phyloP scores from a whole-genome alignment of 2,797 vertebrate species.

The Florisuga fusca region DNA sequence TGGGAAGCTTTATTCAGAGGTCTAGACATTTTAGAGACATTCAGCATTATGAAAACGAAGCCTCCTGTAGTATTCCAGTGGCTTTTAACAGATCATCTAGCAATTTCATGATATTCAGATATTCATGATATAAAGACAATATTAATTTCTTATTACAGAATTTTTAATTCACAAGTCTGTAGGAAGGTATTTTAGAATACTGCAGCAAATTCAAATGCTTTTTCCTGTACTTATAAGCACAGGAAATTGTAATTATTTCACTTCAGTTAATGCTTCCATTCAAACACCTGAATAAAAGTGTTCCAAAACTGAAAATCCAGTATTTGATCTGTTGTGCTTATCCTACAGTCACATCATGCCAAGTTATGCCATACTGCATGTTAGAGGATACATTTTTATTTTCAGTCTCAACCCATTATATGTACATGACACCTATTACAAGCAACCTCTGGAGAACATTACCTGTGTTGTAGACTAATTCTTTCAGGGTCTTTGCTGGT shows the following conservation, averaged over 20 bases:
- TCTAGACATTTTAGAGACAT: background rate
- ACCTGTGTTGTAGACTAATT: background rate
- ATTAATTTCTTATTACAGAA: background rate
- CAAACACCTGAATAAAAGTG: background rate
- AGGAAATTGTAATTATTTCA: background rate
- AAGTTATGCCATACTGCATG: background rate
- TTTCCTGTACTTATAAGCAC: background rate
- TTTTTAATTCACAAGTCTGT: background rate
- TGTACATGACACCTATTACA: background rate
- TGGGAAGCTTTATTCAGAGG: background rate
- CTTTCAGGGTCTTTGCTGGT: background rate
- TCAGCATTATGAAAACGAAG: background rate
- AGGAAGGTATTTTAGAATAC: background rate
- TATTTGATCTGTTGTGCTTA: background rate
- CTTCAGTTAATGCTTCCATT: background rate
- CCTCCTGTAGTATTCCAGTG: background rate
- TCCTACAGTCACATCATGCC: background rate
- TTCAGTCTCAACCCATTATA: background rate
- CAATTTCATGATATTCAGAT: too few species aligned
- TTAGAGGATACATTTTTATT: background rate
- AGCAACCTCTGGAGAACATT: rapidly evolving
- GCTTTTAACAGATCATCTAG: background rate
- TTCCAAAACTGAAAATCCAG: background rate
- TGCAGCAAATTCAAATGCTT: background rate
- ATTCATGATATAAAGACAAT: too few species aligned